phyloP scores from a whole-genome alignment of 2,888 invertebrate genomes.

The Euclidia mi region DNA sequence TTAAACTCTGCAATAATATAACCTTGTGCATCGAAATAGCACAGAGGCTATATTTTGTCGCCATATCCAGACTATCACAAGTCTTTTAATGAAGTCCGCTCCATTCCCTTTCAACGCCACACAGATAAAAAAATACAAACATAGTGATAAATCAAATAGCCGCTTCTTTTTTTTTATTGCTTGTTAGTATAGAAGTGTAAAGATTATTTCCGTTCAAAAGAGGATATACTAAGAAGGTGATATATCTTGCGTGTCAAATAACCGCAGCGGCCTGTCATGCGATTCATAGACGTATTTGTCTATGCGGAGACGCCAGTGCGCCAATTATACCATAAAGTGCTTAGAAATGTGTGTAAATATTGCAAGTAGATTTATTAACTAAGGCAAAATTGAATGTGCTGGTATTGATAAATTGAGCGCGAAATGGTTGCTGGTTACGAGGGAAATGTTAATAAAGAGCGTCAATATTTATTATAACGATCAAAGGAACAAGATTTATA shows the following conservation, averaged over 20 bases:
- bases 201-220: conserved; percentile 36
- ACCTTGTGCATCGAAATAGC: too few relatives aligned
- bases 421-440: background rate
- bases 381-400: background rate
- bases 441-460: too few relatives aligned
- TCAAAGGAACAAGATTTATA: too few relatives aligned
- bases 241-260: conserved; percentile 12
- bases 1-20: too few relatives aligned
- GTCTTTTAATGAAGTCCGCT: too few relatives aligned
- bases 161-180: conserved; percentile 16
- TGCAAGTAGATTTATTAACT: conserved; percentile 9
- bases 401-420: background rate
- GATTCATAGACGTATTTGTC: conserved; percentile 16
- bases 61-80: too few relatives aligned
- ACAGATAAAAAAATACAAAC: too few relatives aligned
- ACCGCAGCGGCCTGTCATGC: conserved; percentile 9
- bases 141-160: conserved; percentile 8
- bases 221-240: conserved; percentile 18
- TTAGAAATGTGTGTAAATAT: conserved; percentile 21
- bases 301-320: too few relatives aligned
- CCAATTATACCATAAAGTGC: conserved; percentile 41
- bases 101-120: too few relatives aligned
- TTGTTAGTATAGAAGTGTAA: conserved; percentile 37
- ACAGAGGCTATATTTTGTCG: too few relatives aligned
- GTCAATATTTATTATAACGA: too few relatives aligned